Percentiles rank a stretch among this genome's conserved stretches.
phyloP scores from a whole-genome alignment of 1,140 invertebrate species.

The Lepidurus packardi region DNA sequence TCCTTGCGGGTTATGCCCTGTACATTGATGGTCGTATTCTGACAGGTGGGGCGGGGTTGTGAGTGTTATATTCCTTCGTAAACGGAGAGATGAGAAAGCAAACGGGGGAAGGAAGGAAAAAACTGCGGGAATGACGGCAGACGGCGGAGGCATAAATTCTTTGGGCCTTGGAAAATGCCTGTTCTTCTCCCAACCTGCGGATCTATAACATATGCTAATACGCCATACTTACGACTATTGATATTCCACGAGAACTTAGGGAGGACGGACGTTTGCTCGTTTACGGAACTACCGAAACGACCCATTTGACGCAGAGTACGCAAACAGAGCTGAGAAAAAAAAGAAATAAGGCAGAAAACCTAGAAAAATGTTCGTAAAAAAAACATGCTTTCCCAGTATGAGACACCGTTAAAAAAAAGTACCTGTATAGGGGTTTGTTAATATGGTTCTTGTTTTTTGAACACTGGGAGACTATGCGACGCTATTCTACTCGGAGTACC shows the following conservation, averaged over 20 bases:
- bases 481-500: no score
- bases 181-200: slow-evolving; percentile 4
- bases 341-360: background rate
- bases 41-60: slow-evolving; percentile 12
- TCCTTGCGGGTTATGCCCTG: background rate
- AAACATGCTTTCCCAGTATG: background rate
- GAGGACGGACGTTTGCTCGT: slow-evolving; percentile 12
- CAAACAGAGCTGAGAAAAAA: background rate
- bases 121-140: slow-evolving; percentile 2
- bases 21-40: background rate
- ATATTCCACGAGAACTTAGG: slow-evolving; percentile 19
- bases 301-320: background rate
- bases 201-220: slow-evolving; percentile 19
- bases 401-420: no score
- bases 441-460: no score
- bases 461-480: no score
- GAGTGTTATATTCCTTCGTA: background rate
- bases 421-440: no score
- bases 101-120: background rate
- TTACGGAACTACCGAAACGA: slow-evolving; percentile 18
- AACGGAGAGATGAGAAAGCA: background rate
- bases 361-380: background rate
- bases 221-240: slow-evolving; percentile 15
- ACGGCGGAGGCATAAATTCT: slow-evolving; percentile 2
- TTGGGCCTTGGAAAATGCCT: background rate